These are phyloP conservation scores for Clamator glandarius DNA, from an alignment of 2,797 vertebrate genomes.

Conservation along the genomic window DNA sequence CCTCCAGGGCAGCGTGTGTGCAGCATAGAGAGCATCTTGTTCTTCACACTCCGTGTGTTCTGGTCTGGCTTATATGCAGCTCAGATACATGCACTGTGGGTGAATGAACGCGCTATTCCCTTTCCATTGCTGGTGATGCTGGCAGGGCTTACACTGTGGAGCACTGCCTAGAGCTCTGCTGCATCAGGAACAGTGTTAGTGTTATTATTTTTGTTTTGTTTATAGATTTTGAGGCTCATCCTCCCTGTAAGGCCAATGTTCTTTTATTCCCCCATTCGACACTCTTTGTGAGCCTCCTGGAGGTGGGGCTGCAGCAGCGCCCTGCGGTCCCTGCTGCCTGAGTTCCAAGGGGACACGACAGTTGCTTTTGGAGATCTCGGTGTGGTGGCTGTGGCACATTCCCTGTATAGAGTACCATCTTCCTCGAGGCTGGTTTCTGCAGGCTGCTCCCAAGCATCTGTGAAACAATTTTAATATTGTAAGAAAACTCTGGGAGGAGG, in stretches of 20 bases:
- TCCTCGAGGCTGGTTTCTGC: not conserved
- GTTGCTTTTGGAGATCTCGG: not conserved
- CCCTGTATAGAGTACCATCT: not conserved
- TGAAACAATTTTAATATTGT: fast-evolving
- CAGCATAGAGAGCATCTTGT: not conserved
- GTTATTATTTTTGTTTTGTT: not conserved
- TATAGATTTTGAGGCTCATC: not conserved
- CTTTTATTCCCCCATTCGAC: not conserved
- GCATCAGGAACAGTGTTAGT: not conserved
- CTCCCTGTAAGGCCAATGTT: not conserved
- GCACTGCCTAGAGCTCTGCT: fast-evolving
- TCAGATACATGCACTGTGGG: no score
- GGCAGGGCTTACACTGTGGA: not conserved
- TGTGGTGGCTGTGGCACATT: not conserved
- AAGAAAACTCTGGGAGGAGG: not conserved
- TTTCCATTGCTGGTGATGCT: not conserved
- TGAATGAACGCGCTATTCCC: no score
- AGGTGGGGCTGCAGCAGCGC: not conserved
- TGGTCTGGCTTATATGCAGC: fast-evolving
- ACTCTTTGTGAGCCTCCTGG: not conserved
- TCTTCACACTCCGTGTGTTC: not conserved
- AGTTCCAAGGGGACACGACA: not conserved
- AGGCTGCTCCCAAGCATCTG: not conserved
- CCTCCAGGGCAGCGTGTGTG: not conserved
- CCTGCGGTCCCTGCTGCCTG: fast-evolving